A percentile compares a stretch with the other conserved stretches of the same genome.
Conservation (phyloP, 2,113 vertebrate species). For the Rhipidura dahli region DNA sequence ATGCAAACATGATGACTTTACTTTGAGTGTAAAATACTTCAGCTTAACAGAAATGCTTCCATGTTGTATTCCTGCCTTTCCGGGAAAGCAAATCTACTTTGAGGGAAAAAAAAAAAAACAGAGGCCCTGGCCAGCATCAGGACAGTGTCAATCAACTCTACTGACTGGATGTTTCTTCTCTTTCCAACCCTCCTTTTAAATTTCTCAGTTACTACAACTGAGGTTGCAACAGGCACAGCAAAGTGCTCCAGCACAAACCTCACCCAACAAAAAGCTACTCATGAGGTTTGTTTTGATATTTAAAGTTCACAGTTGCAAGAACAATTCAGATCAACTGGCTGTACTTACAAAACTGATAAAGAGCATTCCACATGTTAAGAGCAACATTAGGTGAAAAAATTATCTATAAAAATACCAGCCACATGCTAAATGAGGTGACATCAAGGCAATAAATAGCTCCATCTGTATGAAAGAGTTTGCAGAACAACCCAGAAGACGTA, state of each 20-base stretch:
- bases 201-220: background rate
- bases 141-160: background rate
- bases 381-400: constrained; percentile 52
- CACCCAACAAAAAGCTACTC: background rate
- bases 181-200: background rate
- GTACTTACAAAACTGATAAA: constrained; percentile 25
- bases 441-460: constrained; percentile 62
- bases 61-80: background rate
- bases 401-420: constrained; percentile 61
- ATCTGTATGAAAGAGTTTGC: constrained; percentile 46
- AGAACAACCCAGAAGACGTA: constrained; percentile 29
- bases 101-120: background rate
- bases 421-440: constrained; percentile 61
- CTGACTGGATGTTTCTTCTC: background rate
- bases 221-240: background rate
- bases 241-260: background rate
- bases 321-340: constrained; percentile 14
- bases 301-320: background rate
- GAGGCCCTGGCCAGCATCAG: background rate
- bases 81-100: background rate
- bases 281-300: background rate
- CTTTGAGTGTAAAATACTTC: fast-evolving
- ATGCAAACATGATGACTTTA: background rate
- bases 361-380: constrained; percentile 44
- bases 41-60: background rate